These are phyloP conservation scores for Lateolabrax maculatus DNA, from an alignment of 2,797 vertebrate genomes.

Conservation along the genomic window DNA sequence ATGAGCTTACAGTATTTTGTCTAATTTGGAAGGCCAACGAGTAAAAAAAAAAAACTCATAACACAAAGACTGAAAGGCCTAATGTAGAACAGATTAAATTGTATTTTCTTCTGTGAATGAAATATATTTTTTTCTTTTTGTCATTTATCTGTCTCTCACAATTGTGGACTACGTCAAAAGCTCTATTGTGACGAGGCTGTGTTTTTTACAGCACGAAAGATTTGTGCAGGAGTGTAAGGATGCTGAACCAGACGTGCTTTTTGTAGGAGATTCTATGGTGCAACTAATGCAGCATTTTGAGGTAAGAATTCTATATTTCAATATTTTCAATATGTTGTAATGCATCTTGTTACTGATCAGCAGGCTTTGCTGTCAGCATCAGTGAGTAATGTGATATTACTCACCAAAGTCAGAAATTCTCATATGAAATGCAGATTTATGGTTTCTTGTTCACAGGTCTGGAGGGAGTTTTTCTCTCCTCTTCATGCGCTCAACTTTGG, in stretches of 20 bases:
- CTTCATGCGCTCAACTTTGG: constrained; percentile 98
- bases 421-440: constrained; percentile 7
- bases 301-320: constrained; percentile 88
- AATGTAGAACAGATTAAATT: background rate
- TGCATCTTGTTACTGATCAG: background rate
- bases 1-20: constrained; percentile 52
- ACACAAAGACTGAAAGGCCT: background rate
- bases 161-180: background rate
- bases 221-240: constrained; percentile 98
- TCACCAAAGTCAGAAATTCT: background rate
- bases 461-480: constrained; percentile 96
- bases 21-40: background rate
- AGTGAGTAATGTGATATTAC: background rate
- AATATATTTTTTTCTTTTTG: background rate
- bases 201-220: constrained; percentile 88
- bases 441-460: constrained; percentile 86
- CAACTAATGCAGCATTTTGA: constrained; percentile 96
- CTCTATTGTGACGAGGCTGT: constrained; percentile 2
- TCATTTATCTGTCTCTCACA: background rate
- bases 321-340: background rate
- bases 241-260: constrained; percentile 97
- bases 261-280: constrained; percentile 97
- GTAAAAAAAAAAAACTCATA: constrained; percentile 11
- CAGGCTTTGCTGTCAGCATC: background rate
- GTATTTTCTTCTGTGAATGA: background rate